Evolutionary conservation across 2,888 invertebrate genomes (phyloP), one percentile per base, ranked within the genome.

Genomic region (Caenorhabditis doughertyi): DNA sequence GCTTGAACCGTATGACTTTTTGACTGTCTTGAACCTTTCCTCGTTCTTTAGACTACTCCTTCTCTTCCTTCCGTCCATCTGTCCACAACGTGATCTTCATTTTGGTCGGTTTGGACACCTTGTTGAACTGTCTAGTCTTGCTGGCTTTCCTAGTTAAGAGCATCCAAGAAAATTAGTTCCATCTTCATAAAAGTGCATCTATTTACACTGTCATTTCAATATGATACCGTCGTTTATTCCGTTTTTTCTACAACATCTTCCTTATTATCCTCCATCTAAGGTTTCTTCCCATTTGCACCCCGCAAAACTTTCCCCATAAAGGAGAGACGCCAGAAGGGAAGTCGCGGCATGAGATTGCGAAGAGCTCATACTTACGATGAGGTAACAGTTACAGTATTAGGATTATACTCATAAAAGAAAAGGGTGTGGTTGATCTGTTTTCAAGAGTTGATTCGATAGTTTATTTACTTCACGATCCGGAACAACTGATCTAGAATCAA

Each of bases 321-420:
- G 29, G 21, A 42, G 53, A 53, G 39, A 32, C 58, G 16, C 32
- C 49, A 21, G 60, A 60, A 51, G 53, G 64, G 64, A 65, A 62
- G 21, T 58, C 67, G 67, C 55, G 62, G 39, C 56, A 65, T 73
- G 81, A 76, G 76, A 65, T 71, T 81, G 64, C 74, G 81, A 60
- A 76, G 81, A 72, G 81, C 58, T 81, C 81, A 81, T 76, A 81
- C 81, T 4, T 76, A 81, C 53, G 81, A 81, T 56, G 81, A 81
- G 81, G 81, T 81, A 58, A 67, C 23, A 44, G 1, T 56, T 39
- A n/a, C n/a, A n/a, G n/a, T n/a, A n/a, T n/a, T n/a, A n/a, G n/a
- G 53, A 25, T 29, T 23, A 1, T 13, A 35, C 13, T 51, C 25
- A 21, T 11, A 53, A 0, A 3, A 13, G 16, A 18, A 25, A 23